These are phyloP conservation scores for Myotis pilosus DNA, from an alignment of 2,797 vertebrate genomes.

Conservation along the genomic window DNA sequence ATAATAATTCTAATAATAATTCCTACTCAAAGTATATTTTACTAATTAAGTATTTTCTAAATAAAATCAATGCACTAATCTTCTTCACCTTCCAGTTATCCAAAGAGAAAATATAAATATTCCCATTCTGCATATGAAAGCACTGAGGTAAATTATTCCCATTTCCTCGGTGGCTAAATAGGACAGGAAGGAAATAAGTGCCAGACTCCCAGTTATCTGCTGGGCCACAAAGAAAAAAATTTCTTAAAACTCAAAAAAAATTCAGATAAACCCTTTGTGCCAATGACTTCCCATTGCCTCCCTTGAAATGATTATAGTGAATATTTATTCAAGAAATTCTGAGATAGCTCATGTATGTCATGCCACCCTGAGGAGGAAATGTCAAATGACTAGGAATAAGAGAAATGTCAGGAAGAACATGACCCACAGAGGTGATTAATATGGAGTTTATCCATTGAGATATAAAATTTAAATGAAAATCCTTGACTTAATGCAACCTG, in stretches of 20 bases:
- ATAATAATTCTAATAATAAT: slow-evolving; percentile 57
- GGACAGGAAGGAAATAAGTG: slow-evolving; percentile 55
- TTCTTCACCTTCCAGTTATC: slow-evolving; percentile 16
- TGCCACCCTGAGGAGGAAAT: slow-evolving; percentile 65
- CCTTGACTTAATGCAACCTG: slow-evolving; percentile 60
- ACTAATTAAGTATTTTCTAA: slow-evolving; percentile 50
- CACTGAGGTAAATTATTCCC: slow-evolving; percentile 62
- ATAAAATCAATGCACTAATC: slow-evolving; percentile 49
- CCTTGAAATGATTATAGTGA: slow-evolving; percentile 64
- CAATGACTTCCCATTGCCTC: slow-evolving; percentile 46
- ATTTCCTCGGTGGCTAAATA: slow-evolving; percentile 62
- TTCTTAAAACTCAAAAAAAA: slow-evolving; percentile 63
- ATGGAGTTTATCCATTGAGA: slow-evolving; percentile 64
- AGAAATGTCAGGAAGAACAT: slow-evolving; percentile 68
- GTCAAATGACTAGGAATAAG: slow-evolving; percentile 73
- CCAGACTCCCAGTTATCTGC: slow-evolving; percentile 35
- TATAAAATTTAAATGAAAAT: slow-evolving; percentile 73
- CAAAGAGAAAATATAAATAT: slow-evolving; percentile 52
- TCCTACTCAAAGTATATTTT: slow-evolving; percentile 49
- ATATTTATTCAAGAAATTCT: slow-evolving; percentile 77
- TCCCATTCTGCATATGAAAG: slow-evolving; percentile 74
- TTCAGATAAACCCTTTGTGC: slow-evolving; percentile 46
- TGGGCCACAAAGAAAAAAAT: neutral
- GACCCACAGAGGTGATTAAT: slow-evolving; percentile 68
- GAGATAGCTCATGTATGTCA: slow-evolving; percentile 67